Percentiles rank a stretch among this genome's conserved stretches.
phyloP scores from a whole-genome alignment of 2,888 invertebrate genomes.

The Morpho helenor region DNA sequence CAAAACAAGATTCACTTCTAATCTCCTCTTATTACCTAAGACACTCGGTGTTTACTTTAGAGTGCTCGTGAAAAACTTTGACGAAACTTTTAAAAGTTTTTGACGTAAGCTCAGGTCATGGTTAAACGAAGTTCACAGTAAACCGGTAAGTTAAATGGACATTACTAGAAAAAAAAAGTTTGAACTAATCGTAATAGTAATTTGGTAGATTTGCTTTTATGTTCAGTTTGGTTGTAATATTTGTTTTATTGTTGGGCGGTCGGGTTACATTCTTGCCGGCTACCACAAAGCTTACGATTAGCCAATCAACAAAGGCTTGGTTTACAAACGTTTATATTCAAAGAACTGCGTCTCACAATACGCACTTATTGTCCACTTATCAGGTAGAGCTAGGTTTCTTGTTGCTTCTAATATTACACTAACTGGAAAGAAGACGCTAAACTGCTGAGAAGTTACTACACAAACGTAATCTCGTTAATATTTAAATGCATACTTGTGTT shows the following conservation, averaged over 20 bases:
- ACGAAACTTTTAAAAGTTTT: slow-evolving; percentile 61
- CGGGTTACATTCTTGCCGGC: slow-evolving; percentile 32
- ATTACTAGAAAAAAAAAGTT: slow-evolving; percentile 47
- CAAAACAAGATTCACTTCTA: slow-evolving; percentile 41
- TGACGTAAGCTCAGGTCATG: slow-evolving; percentile 55
- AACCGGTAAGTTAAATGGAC: slow-evolving; percentile 73
- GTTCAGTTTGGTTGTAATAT: slow-evolving; percentile 9
- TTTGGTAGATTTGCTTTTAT: slow-evolving; percentile 15
- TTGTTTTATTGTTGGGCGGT: slow-evolving; percentile 18
- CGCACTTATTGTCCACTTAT: slow-evolving; percentile 47
- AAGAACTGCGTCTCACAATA: slow-evolving; percentile 45
- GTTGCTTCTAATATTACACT: slow-evolving; percentile 32
- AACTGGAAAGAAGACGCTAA: slow-evolving; percentile 16
- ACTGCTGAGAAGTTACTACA: background rate
- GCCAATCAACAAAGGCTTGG: slow-evolving; percentile 42
- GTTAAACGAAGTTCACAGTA: slow-evolving; percentile 61
- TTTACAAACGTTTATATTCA: slow-evolving; percentile 52
- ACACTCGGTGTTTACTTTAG: slow-evolving; percentile 38
- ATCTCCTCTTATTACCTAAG: slow-evolving; percentile 17
- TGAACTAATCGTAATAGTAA: slow-evolving; percentile 26
- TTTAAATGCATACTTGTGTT: too few relatives aligned
- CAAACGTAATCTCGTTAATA: too few relatives aligned
- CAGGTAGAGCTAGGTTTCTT: slow-evolving; percentile 36
- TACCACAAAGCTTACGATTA: slow-evolving; percentile 28
- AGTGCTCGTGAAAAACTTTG: slow-evolving; percentile 42